Percentiles rank a stretch among this genome's conserved stretches.
These are phyloP conservation scores for Gallirallus australis DNA, from an alignment of 2,797 vertebrate genomes.

Conservation along the genomic window DNA sequence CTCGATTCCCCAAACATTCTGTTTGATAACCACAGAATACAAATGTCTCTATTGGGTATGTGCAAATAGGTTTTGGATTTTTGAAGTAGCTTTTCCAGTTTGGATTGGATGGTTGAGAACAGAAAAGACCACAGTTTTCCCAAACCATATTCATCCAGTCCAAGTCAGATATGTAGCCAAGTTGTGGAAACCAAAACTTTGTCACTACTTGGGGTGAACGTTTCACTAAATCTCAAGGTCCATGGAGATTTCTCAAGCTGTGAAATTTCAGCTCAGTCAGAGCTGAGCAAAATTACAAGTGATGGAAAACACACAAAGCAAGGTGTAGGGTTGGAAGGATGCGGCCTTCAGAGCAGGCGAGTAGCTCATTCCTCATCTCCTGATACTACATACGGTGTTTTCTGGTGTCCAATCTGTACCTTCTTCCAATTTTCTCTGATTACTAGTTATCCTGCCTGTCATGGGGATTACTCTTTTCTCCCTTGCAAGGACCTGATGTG, in stretches of 20 bases:
- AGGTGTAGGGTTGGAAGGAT: neutral
- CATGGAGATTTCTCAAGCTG: neutral
- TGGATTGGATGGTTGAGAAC: neutral
- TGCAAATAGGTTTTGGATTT: neutral
- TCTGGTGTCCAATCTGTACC: neutral
- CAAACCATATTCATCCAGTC: neutral
- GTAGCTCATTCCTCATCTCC: neutral
- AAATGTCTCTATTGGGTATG: neutral
- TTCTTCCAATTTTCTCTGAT: neutral
- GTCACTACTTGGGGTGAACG: neutral
- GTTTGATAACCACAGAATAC: neutral
- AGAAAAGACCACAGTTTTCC: neutral
- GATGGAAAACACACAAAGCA: neutral
- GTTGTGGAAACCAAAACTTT: neutral
- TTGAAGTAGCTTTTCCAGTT: neutral
- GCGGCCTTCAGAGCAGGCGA: neutral
- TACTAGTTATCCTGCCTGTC: neutral
- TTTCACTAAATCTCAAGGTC: neutral
- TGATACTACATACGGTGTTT: neutral
- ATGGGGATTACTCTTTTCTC: neutral
- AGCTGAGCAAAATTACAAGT: neutral
- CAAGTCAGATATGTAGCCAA: neutral
- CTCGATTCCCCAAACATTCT: fast-evolving
- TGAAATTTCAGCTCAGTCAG: neutral
- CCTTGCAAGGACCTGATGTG: fast-evolving